phyloP scores from a whole-genome alignment of 2,113 vertebrate genomes.

The Oryzias curvinotus region DNA sequence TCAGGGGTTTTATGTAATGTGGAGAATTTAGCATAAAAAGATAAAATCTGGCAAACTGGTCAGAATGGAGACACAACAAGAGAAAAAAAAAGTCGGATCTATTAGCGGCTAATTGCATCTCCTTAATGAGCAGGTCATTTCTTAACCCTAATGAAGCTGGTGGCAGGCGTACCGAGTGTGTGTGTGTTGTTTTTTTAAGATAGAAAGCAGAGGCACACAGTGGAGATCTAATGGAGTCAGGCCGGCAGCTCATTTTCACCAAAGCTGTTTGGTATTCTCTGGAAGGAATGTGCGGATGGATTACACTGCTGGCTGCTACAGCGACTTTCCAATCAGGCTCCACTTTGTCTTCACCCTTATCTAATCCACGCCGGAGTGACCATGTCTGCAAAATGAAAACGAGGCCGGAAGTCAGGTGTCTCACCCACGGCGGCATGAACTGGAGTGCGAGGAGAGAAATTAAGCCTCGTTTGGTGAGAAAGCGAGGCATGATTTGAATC shows the following conservation, averaged over 20 bases:
- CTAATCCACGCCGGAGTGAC: conserved; percentile 48
- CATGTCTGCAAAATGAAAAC: conserved; percentile 41
- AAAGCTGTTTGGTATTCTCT: conserved; percentile 66
- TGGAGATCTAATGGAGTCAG: conserved; percentile 53
- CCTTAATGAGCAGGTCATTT: conserved; percentile 68
- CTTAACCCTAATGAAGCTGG: conserved; percentile 67
- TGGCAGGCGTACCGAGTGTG: conserved; percentile 29
- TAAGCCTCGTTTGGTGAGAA: background rate
- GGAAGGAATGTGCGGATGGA: conserved; percentile 71
- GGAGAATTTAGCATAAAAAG: background rate
- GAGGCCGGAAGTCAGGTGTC: conserved; percentile 52
- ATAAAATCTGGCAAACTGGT: conserved; percentile 5
- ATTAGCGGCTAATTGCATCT: conserved; percentile 71
- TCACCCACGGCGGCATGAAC: background rate
- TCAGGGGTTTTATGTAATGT: conserved; percentile 2
- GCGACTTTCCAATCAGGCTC: conserved; percentile 68
- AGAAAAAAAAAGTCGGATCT: conserved; percentile 50
- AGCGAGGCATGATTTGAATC: background rate
- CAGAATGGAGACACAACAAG: conserved; percentile 5
- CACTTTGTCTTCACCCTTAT: conserved; percentile 65
- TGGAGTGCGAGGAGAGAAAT: conserved; percentile 21
- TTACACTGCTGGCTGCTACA: conserved; percentile 67
- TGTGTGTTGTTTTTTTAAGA: conserved; percentile 10
- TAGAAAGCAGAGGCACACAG: conserved; percentile 36
- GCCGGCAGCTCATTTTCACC: conserved; percentile 62